phyloP scores from a whole-genome alignment of 1,140 invertebrate genomes.

The Rhizoglyphus robini region DNA sequence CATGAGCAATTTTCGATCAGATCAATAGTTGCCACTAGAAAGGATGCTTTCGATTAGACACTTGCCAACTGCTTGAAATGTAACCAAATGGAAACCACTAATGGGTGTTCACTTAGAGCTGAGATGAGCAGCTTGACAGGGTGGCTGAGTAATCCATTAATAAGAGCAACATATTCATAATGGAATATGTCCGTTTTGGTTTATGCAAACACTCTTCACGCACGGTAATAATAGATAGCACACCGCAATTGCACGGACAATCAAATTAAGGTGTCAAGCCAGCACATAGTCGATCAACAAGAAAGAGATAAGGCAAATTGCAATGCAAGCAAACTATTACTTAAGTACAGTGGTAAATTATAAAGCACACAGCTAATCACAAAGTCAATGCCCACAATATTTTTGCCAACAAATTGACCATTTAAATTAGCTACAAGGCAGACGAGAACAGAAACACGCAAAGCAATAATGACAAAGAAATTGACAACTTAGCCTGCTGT shows the following conservation, averaged over 20 bases:
- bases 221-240: not conserved
- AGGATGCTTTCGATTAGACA: no score
- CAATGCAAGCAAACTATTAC: no score
- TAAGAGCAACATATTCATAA: no score
- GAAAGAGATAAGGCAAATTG: not conserved
- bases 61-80: no score
- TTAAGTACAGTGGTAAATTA: not conserved
- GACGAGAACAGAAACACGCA: not conserved
- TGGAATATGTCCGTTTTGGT: not conserved
- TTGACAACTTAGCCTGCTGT: not conserved
- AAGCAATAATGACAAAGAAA: slow-evolving; percentile 2
- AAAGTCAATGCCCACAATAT: not conserved
- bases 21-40: no score
- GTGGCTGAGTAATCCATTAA: no score
- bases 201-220: not conserved
- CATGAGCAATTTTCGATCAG: no score
- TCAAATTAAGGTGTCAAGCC: slow-evolving; percentile 4
- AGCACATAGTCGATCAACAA: not conserved
- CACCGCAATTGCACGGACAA: not conserved
- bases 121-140: no score
- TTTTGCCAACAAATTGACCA: no score
- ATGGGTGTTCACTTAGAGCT: no score
- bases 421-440: not conserved
- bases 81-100: no score
- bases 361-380: not conserved